A percentile compares a stretch with the other conserved stretches of the same genome.
phyloP scores from a whole-genome alignment of 2,888 invertebrate species.

The Orchesella flavescens region DNA sequence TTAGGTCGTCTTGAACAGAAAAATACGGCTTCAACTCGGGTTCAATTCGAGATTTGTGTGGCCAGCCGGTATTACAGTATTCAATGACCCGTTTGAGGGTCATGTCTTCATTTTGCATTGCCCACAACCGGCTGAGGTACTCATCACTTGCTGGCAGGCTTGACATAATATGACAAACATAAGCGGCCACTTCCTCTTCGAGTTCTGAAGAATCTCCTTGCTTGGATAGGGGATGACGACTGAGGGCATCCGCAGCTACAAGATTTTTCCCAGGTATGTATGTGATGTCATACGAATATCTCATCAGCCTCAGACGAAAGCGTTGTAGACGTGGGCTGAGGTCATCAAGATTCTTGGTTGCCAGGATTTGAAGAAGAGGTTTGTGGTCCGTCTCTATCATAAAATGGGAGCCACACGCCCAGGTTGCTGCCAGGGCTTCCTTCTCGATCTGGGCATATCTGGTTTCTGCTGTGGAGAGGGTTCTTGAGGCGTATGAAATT shows the following conservation, averaged over 20 bases:
- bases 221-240: conserved; percentile 51
- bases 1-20: conserved; percentile 21
- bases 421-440: conserved; percentile 13
- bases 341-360: conserved; percentile 11
- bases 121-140: conserved; percentile 38
- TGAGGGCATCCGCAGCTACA: conserved; percentile 67
- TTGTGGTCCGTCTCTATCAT: conserved; percentile 19
- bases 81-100: conserved; percentile 14
- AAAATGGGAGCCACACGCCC: conserved; percentile 16
- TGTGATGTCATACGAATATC: conserved; percentile 62
- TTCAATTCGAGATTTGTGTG: conserved; percentile 29
- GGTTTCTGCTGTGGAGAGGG: background rate
- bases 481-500: background rate
- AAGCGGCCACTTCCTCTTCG: conserved; percentile 39
- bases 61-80: conserved; percentile 61
- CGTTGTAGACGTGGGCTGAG: conserved; percentile 53
- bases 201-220: background rate
- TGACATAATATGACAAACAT: conserved; percentile 13
- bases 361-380: conserved; percentile 13
- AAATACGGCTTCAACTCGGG: background rate
- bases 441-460: conserved; percentile 26
- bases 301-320: conserved; percentile 72
- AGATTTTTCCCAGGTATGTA: conserved; percentile 71
- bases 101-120: conserved; percentile 36
- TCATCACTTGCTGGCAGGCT: conserved; percentile 40